Evolutionary conservation across 1,140 invertebrate genomes (phyloP).

Genomic region (Chionoecetes opilio): DNA sequence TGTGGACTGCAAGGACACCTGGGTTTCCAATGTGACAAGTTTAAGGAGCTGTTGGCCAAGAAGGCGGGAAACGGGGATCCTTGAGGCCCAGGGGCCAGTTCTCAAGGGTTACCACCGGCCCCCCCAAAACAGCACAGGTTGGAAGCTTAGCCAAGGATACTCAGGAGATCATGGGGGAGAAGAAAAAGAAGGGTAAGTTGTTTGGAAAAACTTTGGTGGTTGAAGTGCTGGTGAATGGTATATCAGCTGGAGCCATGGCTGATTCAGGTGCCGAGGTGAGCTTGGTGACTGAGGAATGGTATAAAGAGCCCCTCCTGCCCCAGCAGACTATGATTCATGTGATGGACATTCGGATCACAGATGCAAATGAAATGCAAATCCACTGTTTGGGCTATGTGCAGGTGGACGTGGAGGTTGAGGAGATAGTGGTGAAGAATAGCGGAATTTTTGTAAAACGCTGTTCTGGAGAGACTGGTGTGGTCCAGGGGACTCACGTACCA

Average conservation of each 20-base stretch:
- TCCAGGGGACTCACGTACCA: not conserved
- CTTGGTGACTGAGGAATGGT: constrained; percentile 40
- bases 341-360: too few relatives aligned
- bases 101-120: too few relatives aligned
- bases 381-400: constrained; percentile 18
- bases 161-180: not conserved
- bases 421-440: not conserved
- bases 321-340: not conserved
- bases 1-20: not conserved
- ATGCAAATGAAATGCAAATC: not conserved
- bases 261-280: constrained; percentile 21
- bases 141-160: too few relatives aligned
- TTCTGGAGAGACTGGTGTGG: not conserved
- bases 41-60: not conserved
- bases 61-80: too few relatives aligned
- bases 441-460: constrained; percentile 16
- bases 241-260: not conserved
- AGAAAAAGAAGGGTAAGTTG: not conserved
- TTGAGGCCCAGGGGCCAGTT: too few relatives aligned
- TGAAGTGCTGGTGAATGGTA: not conserved
- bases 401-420: constrained; percentile 9
- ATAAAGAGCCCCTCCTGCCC: not conserved
- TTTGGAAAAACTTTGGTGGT: not conserved
- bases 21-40: not conserved
- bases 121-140: too few relatives aligned